phyloP scores from a whole-genome alignment of 2,888 invertebrate genomes.

The Branchellion lobata region DNA sequence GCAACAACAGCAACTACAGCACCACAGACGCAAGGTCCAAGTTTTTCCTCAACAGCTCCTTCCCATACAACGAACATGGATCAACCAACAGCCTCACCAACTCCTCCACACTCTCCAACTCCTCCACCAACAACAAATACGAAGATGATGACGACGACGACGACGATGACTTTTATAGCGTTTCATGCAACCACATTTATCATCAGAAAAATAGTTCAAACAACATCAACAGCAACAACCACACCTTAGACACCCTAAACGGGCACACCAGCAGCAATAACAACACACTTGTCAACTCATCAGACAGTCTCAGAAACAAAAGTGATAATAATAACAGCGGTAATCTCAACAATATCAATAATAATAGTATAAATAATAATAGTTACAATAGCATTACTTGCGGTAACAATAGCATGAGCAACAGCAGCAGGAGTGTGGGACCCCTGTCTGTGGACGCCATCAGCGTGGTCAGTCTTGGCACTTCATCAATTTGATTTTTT shows the following conservation, averaged over 20 bases:
- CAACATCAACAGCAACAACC: not conserved
- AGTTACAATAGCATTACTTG: not conserved
- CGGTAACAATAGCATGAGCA: not conserved
- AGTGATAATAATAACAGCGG: not conserved
- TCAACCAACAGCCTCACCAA: constrained; percentile 10
- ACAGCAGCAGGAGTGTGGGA: not conserved
- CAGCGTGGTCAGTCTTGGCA: not conserved
- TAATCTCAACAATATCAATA: not conserved
- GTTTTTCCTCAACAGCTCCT: not conserved
- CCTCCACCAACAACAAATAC: not conserved
- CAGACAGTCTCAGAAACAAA: too few species aligned
- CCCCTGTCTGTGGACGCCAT: not conserved
- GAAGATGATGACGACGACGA: not conserved
- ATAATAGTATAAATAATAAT: not conserved
- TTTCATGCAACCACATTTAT: not conserved
- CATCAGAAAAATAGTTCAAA: not conserved
- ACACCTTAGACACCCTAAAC: too few species aligned
- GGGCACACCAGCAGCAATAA: too few species aligned
- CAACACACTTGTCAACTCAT: not conserved
- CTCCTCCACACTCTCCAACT: constrained; percentile 16
- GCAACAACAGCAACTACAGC: not conserved
- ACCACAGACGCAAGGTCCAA: not conserved
- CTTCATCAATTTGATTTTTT: too few species aligned
- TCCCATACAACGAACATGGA: not conserved
- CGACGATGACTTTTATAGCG: not conserved